Base-by-base conservation (phyloP, 30 jellyfish, hydroid and myxozoan species). In the Sanderia malayensis region DNA sequence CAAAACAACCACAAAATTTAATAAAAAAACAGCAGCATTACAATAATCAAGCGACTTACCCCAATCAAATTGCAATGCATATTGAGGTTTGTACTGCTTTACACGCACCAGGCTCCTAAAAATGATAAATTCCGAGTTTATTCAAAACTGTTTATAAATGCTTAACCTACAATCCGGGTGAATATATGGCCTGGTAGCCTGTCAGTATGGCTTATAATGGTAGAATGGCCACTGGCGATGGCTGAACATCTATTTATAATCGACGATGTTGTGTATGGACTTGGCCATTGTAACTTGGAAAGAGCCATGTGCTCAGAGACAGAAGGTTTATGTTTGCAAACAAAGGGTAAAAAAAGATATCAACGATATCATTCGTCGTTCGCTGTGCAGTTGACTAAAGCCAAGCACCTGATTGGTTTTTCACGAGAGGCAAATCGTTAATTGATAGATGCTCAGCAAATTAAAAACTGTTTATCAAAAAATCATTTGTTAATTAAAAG, bases 321-420 rank as follows among this genome's bases (percentile, higher is more conserved):
- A 76, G 74, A 76, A 76, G 87, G 87, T 76, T 76, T 76, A 59
- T 80, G 55, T 76, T 74, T 31, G 57, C 28, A 76, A 46, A 76
- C 87, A 76, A 76, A 29, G 80, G 87, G 58, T 65, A 31, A 44
- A 55, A 76, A 76, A 32, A 63, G 70, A 74, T 33, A 58, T 58
- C 47, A 28, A 18, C 74, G 24, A 4, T 45, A 79, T 57, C 53
- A 44, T 76, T 68, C 59, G 87, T 75, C 49, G 79, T 61, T 37
- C 60, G 55, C 74, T 20, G 79, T 37, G 87, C 71, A 76, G 45
- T 64, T 64, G 78, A 59, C 31, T 61, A 61, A 63, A 63, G 79
- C 59, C 29, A 61, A 61, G 87, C 87, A 76, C 87, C 87, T 76
- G 87, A 76, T 76, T 76, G 87, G 80, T 59, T 76, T 61, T 76